Evolutionary conservation across 2,888 invertebrate species (phyloP), one percentile per base, ranked within the genome.

Genomic region (Tiliacea citrago): DNA sequence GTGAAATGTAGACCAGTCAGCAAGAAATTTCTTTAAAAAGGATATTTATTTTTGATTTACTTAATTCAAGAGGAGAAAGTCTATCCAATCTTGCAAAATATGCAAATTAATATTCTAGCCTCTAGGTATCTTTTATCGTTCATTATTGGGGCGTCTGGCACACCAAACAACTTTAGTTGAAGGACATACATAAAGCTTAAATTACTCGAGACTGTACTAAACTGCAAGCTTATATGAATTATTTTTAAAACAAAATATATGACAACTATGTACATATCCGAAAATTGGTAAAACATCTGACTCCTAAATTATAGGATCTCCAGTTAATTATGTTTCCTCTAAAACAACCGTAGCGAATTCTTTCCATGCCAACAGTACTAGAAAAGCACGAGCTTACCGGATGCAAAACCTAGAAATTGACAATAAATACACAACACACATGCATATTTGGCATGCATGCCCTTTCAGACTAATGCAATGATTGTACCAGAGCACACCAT

Each of bases 381-480:
- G 2, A 71, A 73, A 55, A 49, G 21, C 42, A 29, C 4, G 13
- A 53, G 10, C 16, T 21, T 16, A 45, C 1, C 42, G n/a, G 12
- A 58, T 42, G 4, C 5, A 67, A 53, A 63, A 58, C n/a, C 35
- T 58, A 62, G 47, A 58, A 68, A 74, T 68, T 42, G 21, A 58
- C 81, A 63, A 8, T 70, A 81, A 75, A 67, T 62, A 62, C 70
- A 67, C 24, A 70, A 47, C 24, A 71, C 24, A 73, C 58, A 29
- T 68, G 67, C 63, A 47, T 24, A 65, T 68, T 68, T 57, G 13
- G 47, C 42, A 39, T 29, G 39, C 21, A 55, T 68, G 42, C 73
- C 61, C 58, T 75, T 73, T 68, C 1, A 39, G 45, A 47, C 47
- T 77, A 83, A 79, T 74, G 49, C 60, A 73, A 73, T 70, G 68